Percentiles rank a stretch among this genome's conserved stretches.
These are phyloP conservation scores for Actenoides hombroni DNA, from an alignment of 2,113 vertebrate genomes.

Conservation along the genomic window DNA sequence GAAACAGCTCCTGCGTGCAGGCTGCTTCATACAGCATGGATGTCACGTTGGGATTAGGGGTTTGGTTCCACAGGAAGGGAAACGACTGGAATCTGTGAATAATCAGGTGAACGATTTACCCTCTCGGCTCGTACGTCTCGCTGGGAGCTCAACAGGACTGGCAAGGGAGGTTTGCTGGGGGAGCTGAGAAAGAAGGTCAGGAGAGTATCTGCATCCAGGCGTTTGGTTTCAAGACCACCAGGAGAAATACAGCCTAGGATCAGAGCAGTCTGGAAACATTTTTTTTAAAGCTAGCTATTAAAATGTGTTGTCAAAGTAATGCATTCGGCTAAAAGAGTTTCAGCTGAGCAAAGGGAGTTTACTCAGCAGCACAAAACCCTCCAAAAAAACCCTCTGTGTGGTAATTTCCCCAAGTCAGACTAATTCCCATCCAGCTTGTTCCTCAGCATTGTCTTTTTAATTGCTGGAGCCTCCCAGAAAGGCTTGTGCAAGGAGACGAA, in stretches of 20 bases:
- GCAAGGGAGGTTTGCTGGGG: not conserved
- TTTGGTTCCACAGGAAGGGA: not conserved
- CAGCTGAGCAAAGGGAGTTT: not conserved
- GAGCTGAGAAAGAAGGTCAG: not conserved
- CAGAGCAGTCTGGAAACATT: not conserved
- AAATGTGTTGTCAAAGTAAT: not conserved
- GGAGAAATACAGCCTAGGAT: not conserved
- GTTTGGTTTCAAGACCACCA: not conserved
- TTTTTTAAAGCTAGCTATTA: not conserved
- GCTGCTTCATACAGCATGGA: not conserved
- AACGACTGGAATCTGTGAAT: not conserved
- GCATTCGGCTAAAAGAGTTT: not conserved
- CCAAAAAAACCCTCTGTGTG: not conserved
- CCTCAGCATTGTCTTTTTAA: not conserved
- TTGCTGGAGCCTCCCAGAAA: not conserved
- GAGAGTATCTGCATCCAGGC: not conserved
- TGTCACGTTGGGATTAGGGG: not conserved
- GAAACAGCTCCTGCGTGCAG: not conserved
- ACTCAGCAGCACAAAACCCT: not conserved
- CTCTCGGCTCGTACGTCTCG: not conserved
- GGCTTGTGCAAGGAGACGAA: not conserved
- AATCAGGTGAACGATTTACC: not conserved
- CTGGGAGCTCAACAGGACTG: not conserved
- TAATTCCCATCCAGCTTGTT: not conserved
- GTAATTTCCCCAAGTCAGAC: not conserved